Percentiles rank a stretch among this genome's conserved stretches.
Conservation (phyloP, 1,140 invertebrate species). For the Triops cancriformis region DNA sequence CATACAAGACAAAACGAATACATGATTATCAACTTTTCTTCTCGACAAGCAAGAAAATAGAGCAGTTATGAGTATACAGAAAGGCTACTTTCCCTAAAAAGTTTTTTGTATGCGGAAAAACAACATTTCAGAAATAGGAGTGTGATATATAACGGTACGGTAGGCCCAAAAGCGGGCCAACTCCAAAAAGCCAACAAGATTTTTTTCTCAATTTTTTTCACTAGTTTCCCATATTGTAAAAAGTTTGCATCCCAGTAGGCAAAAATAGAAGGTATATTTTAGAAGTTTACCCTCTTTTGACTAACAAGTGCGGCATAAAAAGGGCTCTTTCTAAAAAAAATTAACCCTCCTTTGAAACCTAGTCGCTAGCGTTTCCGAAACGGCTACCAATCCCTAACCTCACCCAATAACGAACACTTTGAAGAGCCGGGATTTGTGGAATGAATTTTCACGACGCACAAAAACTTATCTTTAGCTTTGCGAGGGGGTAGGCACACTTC, state of each 20-base stretch:
- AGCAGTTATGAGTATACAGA: not conserved
- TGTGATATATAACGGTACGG: not conserved
- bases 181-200: not conserved
- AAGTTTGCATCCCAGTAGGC: conserved; percentile 6
- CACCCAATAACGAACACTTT: not conserved
- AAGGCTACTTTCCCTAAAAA: conserved; percentile 10
- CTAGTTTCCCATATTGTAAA: not conserved
- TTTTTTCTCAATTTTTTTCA: not conserved
- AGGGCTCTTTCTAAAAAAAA: not conserved
- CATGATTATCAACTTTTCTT: not conserved
- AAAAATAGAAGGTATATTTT: conserved; percentile 11
- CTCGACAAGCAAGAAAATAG: not conserved
- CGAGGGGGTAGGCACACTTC: no score
- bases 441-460: no score
- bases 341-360: not conserved
- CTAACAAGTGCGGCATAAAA: conserved; percentile 10
- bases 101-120: not conserved
- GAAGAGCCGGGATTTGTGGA: no score
- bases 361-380: not conserved
- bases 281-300: conserved; percentile 6
- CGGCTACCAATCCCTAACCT: not conserved
- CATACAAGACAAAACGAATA: not conserved
- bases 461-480: no score
- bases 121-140: not conserved
- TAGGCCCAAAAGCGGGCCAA: not conserved